Evolutionary conservation across 2,113 vertebrate species (phyloP), one percentile per base, ranked within the genome.

Genomic region (Cervus canadensis): DNA sequence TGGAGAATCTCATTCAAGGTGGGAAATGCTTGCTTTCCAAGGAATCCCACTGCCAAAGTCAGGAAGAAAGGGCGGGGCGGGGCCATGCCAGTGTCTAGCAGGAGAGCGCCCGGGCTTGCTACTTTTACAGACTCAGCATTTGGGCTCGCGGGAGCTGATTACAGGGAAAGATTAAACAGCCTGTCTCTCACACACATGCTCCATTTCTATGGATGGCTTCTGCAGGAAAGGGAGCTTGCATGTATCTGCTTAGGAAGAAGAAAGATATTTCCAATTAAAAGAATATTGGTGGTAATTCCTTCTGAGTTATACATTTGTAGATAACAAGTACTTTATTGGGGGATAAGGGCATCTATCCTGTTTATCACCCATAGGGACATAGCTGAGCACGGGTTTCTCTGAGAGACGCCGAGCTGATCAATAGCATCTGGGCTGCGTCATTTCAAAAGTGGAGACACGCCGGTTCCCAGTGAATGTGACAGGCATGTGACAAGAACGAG

Each of bases 191-290:
- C 97, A 98, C 71, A 98, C 95, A 94, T 96, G 98, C 97, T 98
- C 98, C 95, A 96, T 98, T 93, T 94, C 97, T 97, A 96, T 92
- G 94, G 96, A 97, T 96, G 96, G 97, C 92, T 98, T 97, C 96
- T 98, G 97, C 45, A 95, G 90, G 78, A 96, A 88, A 96, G 93
- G 91, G 89, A 78, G 64, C 64, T 62, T 95, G 87, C 54, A 84
- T 30, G 19, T 52, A 96, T 88, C 96, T 98, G 74, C 96, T 98
- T 96, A 97, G 57, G 95, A 97, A 78, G 67, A 97, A 98, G 96
- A 98, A 99, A 98, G 98, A 98, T 98, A 97, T 87, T 96, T 96
- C 87, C 96, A 98, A 62, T 98, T 98, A 98, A 97, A 96, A 97
- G 96, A 89, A 57, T 74, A 85, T 52, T 54, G 30, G 98, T 97